These are phyloP conservation scores for Drosophila lutescens DNA, from an alignment of 2,888 invertebrate genomes.

Conservation along the genomic window DNA sequence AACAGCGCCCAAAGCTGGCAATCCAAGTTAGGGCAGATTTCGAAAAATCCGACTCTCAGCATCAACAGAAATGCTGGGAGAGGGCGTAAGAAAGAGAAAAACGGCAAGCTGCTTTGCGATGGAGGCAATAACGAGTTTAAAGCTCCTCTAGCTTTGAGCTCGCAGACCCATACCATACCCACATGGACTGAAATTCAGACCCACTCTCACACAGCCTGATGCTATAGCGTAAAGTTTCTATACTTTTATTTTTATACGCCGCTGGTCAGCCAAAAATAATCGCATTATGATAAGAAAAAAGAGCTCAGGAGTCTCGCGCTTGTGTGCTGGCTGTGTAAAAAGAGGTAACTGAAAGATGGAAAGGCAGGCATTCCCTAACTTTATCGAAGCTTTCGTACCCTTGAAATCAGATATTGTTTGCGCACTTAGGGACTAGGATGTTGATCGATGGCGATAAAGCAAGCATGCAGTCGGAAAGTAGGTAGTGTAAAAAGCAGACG, in stretches of 20 bases:
- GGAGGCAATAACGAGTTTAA: constrained; percentile 71
- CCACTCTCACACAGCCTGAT: constrained; percentile 29
- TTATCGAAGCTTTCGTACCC: constrained; percentile 22
- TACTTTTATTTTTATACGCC: constrained; percentile 53
- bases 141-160: constrained; percentile 64
- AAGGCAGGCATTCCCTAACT: constrained; percentile 18
- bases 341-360: constrained; percentile 45
- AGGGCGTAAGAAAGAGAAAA: constrained; percentile 24
- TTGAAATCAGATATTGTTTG: constrained; percentile 6
- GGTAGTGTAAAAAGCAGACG: neutral
- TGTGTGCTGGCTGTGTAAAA: constrained; percentile 22
- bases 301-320: constrained; percentile 6
- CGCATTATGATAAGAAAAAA: constrained; percentile 70
- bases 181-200: constrained; percentile 16
- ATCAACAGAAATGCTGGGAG: constrained; percentile 16
- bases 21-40: constrained; percentile 29
- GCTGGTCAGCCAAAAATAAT: constrained; percentile 63
- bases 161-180: constrained; percentile 36
- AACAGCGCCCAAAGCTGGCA: constrained; percentile 48
- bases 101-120: constrained; percentile 57
- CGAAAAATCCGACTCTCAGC: constrained; percentile 17
- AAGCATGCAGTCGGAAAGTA: neutral
- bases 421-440: neutral
- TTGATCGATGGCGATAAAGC: neutral
- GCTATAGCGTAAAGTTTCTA: constrained; percentile 63